Evolutionary conservation across 2,797 vertebrate species (phyloP).

Genomic region (Sebastes itinus): DNA sequence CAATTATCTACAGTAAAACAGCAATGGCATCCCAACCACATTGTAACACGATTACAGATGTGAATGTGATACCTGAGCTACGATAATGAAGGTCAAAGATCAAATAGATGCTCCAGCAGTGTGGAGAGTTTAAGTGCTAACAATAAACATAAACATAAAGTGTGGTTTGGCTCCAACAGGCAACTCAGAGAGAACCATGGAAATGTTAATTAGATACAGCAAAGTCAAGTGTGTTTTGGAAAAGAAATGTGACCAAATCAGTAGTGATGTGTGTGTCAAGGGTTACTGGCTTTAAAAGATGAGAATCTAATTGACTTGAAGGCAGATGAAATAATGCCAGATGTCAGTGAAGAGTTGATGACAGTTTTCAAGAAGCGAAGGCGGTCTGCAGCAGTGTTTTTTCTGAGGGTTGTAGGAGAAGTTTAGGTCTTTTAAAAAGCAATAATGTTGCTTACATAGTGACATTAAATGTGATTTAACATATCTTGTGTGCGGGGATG

Average conservation of each 20-base stretch:
- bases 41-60: not conserved
- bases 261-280: not conserved
- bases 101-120: not conserved
- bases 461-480: not conserved
- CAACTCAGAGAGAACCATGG: not conserved
- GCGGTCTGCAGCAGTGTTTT: not conserved
- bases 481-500: not conserved
- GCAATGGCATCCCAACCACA: not conserved
- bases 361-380: not conserved
- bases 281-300: not conserved
- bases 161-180: not conserved
- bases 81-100: not conserved
- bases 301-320: constrained; percentile 5
- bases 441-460: not conserved
- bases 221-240: constrained; percentile 5
- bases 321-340: constrained; percentile 21
- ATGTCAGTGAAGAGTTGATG: constrained; percentile 8
- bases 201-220: constrained; percentile 29
- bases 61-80: not conserved
- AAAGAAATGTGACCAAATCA: constrained; percentile 19
- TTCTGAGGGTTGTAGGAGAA: not conserved
- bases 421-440: not conserved
- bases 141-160: not conserved
- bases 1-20: not conserved
- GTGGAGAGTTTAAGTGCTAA: not conserved